Conservation (phyloP, 2,888 invertebrate species). For the Pedicia rivosa region DNA sequence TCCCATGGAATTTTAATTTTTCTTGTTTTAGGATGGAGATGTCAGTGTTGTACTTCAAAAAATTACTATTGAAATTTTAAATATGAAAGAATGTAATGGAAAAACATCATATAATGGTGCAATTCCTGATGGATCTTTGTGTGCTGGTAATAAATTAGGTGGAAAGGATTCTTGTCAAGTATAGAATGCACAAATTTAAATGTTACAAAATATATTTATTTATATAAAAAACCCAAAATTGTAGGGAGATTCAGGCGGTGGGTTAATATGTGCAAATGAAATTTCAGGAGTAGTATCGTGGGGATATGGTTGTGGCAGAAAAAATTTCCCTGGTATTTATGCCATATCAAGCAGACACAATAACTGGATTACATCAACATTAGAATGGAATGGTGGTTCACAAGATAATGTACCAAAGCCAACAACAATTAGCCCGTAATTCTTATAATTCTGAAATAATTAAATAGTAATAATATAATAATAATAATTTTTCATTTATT, state of each 20-base stretch:
- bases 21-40: not conserved
- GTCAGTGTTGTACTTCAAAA: slow-evolving; percentile 4
- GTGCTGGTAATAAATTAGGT: slow-evolving; percentile 10
- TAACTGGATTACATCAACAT: slow-evolving; percentile 6
- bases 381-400: not conserved
- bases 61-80: slow-evolving; percentile 4
- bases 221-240: not conserved
- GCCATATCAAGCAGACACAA: slow-evolving; percentile 8
- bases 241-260: slow-evolving; percentile 11
- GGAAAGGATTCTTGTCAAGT: slow-evolving; percentile 9
- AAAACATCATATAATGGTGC: slow-evolving; percentile 5
- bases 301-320: slow-evolving; percentile 9
- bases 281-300: slow-evolving; percentile 11
- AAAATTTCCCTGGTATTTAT: slow-evolving; percentile 10
- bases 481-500: no score
- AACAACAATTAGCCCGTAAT: slow-evolving; percentile 2
- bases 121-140: slow-evolving; percentile 5
- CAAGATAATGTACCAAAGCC: not conserved
- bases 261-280: slow-evolving; percentile 8
- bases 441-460: no score
- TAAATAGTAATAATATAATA: no score
- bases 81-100: slow-evolving; percentile 7
- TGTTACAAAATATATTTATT: not conserved
- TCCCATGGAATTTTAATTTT: no score
- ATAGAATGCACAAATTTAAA: not conserved